Evolutionary conservation across 2,888 invertebrate genomes (phyloP).

Genomic region (Augiades crinisus): DNA sequence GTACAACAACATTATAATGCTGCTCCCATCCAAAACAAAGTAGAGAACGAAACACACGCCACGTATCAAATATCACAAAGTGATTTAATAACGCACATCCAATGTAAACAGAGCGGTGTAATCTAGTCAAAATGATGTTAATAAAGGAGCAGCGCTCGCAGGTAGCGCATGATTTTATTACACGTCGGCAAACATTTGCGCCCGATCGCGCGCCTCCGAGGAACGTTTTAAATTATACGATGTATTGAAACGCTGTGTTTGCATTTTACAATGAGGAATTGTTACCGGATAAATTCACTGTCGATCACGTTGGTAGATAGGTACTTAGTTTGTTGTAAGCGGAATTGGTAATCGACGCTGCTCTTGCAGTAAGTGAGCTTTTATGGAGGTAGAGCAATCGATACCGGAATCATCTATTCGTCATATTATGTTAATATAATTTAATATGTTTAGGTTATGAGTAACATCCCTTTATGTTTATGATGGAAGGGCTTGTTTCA

Average conservation of each 20-base stretch:
- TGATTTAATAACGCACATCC: constrained; percentile 6
- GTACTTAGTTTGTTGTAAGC: not conserved
- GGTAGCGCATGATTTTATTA: constrained; percentile 25
- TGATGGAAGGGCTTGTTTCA: no score
- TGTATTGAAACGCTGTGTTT: constrained; percentile 13
- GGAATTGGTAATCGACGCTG: not conserved
- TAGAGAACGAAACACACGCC: not conserved
- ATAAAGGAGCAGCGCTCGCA: constrained; percentile 22
- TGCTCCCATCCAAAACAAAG: not conserved
- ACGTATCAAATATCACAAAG: constrained; percentile 5
- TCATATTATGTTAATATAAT: no score
- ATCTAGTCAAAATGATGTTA: constrained; percentile 23
- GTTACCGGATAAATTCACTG: not conserved
- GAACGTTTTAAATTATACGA: constrained; percentile 19
- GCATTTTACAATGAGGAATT: constrained; percentile 13
- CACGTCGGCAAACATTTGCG: constrained; percentile 23
- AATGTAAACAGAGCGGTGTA: constrained; percentile 16
- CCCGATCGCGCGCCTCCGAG: not conserved
- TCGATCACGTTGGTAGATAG: not conserved
- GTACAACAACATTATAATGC: no score
- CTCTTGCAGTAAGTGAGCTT: no score
- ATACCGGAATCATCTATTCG: no score
- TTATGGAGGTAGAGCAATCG: no score
- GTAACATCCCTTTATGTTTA: no score
- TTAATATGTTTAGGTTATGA: no score